Evolutionary conservation across 2,888 invertebrate species (phyloP).

Genomic region (Tromatobia lineatoria): DNA sequence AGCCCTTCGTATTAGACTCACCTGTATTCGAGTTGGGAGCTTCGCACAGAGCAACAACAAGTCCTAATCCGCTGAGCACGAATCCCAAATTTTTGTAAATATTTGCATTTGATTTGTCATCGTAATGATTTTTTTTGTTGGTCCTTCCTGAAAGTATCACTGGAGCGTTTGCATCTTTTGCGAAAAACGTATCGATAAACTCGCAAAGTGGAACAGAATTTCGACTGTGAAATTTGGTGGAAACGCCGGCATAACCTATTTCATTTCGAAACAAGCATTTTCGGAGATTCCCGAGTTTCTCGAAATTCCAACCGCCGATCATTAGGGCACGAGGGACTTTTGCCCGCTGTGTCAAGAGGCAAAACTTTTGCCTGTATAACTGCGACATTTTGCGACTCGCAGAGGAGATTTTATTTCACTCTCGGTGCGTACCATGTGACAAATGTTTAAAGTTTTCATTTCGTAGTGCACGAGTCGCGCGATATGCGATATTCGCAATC

Average conservation of each 20-base stretch:
- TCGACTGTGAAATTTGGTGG: constrained; percentile 5
- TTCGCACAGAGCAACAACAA: constrained; percentile 75
- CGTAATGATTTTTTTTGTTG: background rate
- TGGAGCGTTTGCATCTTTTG: background rate
- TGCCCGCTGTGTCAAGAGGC: constrained; percentile 20
- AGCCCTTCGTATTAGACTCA: constrained; percentile 58
- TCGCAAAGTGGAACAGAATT: constrained; percentile 26
- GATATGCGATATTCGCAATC: background rate
- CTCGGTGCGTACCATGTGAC: constrained; percentile 21
- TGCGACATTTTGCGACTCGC: constrained; percentile 74
- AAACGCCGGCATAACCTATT: constrained; percentile 77
- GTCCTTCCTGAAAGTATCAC: background rate
- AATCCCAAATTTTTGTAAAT: constrained; percentile 65
- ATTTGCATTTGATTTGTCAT: constrained; percentile 43
- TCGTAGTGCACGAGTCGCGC: background rate
- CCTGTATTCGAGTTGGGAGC: constrained; percentile 72
- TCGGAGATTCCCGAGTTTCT: constrained; percentile 26
- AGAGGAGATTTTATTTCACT: constrained; percentile 26
- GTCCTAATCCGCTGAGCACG: constrained; percentile 73
- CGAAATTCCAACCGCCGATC: constrained; percentile 55
- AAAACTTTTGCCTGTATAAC: constrained; percentile 69
- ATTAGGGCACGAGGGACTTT: constrained; percentile 10
- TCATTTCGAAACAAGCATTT: constrained; percentile 47
- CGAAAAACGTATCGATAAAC: constrained; percentile 1
- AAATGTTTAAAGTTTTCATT: constrained; percentile 5